Percentiles rank a stretch among this genome's conserved stretches.
phyloP scores from a whole-genome alignment of 2,888 invertebrate species.

The Lithosia quadra region DNA sequence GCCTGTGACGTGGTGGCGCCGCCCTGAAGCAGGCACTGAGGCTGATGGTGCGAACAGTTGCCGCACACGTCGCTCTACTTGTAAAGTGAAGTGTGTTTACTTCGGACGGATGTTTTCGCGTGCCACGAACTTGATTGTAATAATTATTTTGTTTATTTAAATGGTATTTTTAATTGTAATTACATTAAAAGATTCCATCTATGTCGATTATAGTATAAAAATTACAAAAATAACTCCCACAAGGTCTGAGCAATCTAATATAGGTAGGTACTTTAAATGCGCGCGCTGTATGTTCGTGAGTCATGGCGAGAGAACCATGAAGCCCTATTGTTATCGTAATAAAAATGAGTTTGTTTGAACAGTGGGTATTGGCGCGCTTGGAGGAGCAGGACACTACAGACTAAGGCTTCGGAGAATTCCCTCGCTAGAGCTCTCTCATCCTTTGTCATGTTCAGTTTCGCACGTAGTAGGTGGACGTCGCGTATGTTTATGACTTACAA shows the following conservation, averaged over 20 bases:
- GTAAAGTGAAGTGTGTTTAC: neutral
- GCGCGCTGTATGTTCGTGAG: neutral
- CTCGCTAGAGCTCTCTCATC: no score
- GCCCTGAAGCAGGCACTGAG: no score
- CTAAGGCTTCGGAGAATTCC: no score
- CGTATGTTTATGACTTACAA: neutral
- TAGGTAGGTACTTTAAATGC: neutral
- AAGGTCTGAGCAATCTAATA: neutral
- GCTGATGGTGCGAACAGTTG: no score
- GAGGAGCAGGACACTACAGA: no score
- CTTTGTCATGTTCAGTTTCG: no score
- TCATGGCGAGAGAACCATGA: neutral
- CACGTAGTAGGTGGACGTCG: no score
- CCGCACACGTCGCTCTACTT: neutral
- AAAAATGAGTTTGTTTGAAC: neutral
- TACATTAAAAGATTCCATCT: neutral
- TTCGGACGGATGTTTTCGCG: neutral
- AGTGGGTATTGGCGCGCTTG: neutral
- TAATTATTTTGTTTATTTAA: constrained; percentile 3
- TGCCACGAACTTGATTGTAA: neutral
- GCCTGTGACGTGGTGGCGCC: no score
- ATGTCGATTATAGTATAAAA: neutral
- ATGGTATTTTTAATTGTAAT: constrained; percentile 1
- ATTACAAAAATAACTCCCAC: neutral
- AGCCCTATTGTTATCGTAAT: neutral